These are phyloP conservation scores for Halocaridina rubra DNA, from an alignment of 2,888 invertebrate species.

Conservation along the genomic window DNA sequence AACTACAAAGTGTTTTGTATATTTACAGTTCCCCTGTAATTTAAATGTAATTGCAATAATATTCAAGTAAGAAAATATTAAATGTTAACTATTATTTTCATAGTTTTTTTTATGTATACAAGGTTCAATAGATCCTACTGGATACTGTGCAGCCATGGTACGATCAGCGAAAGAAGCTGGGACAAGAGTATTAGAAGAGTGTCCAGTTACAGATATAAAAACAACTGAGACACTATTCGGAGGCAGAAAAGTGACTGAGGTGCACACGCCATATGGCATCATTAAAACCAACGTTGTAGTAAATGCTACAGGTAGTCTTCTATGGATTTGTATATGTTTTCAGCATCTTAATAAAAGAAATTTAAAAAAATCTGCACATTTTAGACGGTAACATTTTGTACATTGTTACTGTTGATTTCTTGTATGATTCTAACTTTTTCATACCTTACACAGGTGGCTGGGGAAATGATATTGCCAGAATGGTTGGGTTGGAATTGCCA, in stretches of 20 bases:
- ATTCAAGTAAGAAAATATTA: not conserved
- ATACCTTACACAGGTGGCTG: too few species aligned
- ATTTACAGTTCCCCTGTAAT: too few species aligned
- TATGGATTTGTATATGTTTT: too few species aligned
- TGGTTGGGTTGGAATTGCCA: slow-evolving; percentile 79
- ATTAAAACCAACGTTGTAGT: slow-evolving; percentile 84
- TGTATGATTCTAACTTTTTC: too few species aligned
- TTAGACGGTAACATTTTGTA: not conserved
- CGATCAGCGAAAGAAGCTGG: slow-evolving; percentile 80
- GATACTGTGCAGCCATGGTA: slow-evolving; percentile 80
- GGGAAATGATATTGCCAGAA: slow-evolving; percentile 80
- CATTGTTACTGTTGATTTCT: not conserved
- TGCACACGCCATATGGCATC: slow-evolving; percentile 79
- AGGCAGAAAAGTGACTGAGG: slow-evolving; percentile 77
- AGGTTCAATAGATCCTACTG: slow-evolving; percentile 84
- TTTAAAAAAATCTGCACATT: not conserved
- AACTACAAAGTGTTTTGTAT: too few species aligned
- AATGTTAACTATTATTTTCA: not conserved
- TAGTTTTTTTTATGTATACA: not conserved
- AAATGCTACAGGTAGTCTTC: slow-evolving; percentile 75
- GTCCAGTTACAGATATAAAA: slow-evolving; percentile 79
- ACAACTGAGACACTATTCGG: slow-evolving; percentile 74
- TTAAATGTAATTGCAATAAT: not conserved
- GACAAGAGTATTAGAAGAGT: slow-evolving; percentile 82
- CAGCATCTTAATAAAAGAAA: too few species aligned